Evolutionary conservation across 2,113 vertebrate species (phyloP).

Genomic region (Nestor notabilis): DNA sequence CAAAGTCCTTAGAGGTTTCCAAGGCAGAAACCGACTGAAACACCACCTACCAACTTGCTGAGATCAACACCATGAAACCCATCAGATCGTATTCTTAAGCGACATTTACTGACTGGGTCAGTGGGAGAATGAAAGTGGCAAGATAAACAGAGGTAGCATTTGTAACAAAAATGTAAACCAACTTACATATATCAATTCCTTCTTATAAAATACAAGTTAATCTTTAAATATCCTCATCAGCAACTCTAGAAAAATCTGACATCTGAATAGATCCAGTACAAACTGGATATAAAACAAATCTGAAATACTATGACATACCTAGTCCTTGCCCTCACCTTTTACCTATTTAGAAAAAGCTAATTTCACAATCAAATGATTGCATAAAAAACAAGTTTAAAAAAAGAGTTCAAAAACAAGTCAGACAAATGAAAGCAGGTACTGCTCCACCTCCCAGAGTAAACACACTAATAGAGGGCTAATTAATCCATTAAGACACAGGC

Average conservation of each 20-base stretch:
- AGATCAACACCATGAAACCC: not conserved
- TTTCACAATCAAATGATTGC: not conserved
- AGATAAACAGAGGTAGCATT: not conserved
- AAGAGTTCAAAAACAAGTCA: conserved; percentile 37
- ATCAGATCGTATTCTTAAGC: not conserved
- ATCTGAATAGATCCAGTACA: not conserved
- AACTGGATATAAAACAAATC: not conserved
- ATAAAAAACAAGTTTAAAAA: not conserved
- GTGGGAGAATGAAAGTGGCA: not conserved
- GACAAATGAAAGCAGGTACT: conserved; percentile 53
- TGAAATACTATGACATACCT: not conserved
- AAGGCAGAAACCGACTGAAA: not conserved
- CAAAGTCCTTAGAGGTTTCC: not conserved
- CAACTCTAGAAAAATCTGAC: not conserved
- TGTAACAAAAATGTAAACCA: not conserved
- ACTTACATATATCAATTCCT: not conserved
- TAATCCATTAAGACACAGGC: conserved; percentile 72
- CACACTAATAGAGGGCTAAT: conserved; percentile 70
- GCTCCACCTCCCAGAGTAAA: conserved; percentile 35
- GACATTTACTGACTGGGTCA: not conserved
- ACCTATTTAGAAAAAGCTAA: not conserved
- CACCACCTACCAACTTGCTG: not conserved
- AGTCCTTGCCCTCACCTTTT: not conserved
- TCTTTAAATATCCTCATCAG: not conserved
- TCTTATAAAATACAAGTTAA: not conserved